These are phyloP conservation scores for Dryas iulia DNA, from an alignment of 1,140 invertebrate genomes.

Conservation along the genomic window DNA sequence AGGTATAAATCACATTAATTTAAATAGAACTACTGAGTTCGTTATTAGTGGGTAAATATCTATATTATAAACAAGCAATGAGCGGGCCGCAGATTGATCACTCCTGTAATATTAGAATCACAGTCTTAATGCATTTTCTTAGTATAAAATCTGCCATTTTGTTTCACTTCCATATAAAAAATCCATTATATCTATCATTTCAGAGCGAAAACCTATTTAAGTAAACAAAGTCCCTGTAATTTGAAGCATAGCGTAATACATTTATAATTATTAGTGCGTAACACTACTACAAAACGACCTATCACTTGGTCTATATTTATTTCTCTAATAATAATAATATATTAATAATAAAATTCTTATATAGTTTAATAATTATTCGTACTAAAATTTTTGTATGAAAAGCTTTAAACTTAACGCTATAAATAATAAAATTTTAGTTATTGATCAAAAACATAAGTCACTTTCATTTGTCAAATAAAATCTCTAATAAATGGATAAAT, in stretches of 20 bases:
- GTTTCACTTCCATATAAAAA: neutral
- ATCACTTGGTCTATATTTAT: neutral
- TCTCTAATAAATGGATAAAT: neutral
- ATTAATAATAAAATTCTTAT: neutral
- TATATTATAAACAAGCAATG: no score
- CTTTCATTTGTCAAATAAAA: neutral
- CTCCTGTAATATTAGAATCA: neutral
- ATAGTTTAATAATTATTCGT: neutral
- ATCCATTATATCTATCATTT: slow-evolving; percentile 19
- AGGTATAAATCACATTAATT: no score
- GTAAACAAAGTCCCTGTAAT: slow-evolving; percentile 23
- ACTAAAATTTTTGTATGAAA: neutral
- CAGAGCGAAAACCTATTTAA: slow-evolving; percentile 22
- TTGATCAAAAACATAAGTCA: neutral
- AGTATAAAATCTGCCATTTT: neutral
- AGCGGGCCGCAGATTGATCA: no score
- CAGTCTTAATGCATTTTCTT: neutral
- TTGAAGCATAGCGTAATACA: slow-evolving; percentile 6
- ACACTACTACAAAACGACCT: no score
- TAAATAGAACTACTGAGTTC: no score
- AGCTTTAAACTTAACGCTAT: neutral
- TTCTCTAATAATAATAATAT: neutral
- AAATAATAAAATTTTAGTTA: neutral
- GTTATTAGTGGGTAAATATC: no score
- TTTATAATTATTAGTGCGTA: neutral